These are phyloP conservation scores for Sterrhoptilus dennistouni DNA, from an alignment of 2,113 vertebrate genomes.

Conservation along the genomic window DNA sequence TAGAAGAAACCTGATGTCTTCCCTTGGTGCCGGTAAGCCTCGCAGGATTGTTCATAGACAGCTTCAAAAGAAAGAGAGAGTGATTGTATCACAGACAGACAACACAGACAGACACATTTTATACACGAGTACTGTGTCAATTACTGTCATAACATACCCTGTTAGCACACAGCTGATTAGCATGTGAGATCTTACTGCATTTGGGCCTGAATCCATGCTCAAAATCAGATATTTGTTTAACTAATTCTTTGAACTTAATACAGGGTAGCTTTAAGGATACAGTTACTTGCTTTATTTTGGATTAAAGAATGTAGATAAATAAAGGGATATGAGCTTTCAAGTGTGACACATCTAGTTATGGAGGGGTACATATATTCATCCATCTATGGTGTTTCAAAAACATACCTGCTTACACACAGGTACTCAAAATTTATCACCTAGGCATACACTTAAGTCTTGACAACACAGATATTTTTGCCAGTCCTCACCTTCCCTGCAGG, in stretches of 20 bases:
- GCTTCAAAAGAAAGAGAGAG: constrained; percentile 74
- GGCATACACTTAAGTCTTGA: not conserved
- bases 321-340: not conserved
- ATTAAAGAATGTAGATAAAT: not conserved
- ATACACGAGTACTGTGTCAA: not conserved
- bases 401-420: not conserved
- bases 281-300: not conserved
- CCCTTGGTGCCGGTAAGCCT: constrained; percentile 90
- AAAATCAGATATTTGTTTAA: not conserved
- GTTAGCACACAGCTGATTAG: not conserved
- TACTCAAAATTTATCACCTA: not conserved
- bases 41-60: constrained; percentile 90
- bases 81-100: not conserved
- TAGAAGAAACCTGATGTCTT: constrained; percentile 89
- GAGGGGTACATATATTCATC: not conserved
- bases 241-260: not conserved
- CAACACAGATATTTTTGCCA: not conserved
- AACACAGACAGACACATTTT: not conserved
- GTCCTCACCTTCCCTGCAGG: not conserved
- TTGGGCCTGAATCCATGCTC: not conserved
- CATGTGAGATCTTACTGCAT: not conserved
- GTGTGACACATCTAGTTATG: not conserved
- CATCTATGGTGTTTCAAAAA: not conserved
- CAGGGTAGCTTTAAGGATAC: not conserved
- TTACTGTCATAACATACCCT: not conserved